Base-by-base conservation (phyloP, 53 echinoderm and acorn worm species). In the Holothuria leucospilota region DNA sequence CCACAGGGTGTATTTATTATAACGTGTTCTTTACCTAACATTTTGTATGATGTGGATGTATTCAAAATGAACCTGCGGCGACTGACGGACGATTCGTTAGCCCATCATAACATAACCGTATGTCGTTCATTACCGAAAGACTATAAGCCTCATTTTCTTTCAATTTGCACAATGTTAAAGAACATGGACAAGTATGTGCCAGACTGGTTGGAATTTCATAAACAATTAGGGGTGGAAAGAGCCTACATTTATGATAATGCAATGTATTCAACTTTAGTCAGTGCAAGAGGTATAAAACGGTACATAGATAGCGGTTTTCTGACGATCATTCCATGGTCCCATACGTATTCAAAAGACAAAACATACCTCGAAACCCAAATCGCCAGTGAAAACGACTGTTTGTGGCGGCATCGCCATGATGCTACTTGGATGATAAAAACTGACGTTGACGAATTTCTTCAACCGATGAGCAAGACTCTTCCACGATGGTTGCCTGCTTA, bases 371-470 rank as follows among this genome's bases (percentile, higher is more conserved):
- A 94, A 40, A 91, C 91, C 0, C 94, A 94, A 39, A 88, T 93
- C 24, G 93, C 93, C 9, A 85, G 85, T 29, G 93, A 93, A 59
- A 93, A 93, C 62, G 93, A 94, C 46, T 94, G 94, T 59, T 58
- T 94, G 2, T 94, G 94, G 94, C 52, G 94, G 27, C 66, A 89
- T 61, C 88, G 86, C 1, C 83, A 91, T 41, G 71, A 29, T 20
- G 68, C 91, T 8, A 59, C 81, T 5, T 94, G 94, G 94, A 94
- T 94, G 77, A 88, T 94, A 3, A 94, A 94, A 81, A 86, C 86
- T 46, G 94, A 94, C 86, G 91, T 94, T 25, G 94, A 94, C 29
- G 94, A 94, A 81, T 94, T 94, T 67, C 41, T 94, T 16, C 94
- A 94, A 81, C 94, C 94, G 0, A 89, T 94, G 91, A 82, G 89